phyloP scores from a whole-genome alignment of 2,797 vertebrate species.

The Helarctos malayanus region DNA sequence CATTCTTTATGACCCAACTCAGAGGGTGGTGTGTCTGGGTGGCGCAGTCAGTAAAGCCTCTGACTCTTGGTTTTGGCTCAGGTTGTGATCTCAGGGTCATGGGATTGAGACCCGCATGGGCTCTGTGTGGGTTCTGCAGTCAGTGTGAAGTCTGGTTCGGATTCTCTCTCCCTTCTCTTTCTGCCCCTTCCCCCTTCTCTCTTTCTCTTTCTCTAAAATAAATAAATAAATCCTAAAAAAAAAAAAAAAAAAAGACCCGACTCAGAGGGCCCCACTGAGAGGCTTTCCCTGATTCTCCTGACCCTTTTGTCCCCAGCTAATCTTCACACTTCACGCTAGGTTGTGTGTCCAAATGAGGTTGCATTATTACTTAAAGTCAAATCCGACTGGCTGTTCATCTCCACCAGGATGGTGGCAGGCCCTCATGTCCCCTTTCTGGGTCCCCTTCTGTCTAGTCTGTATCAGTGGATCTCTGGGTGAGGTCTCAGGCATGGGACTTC shows the following conservation, averaged over 20 bases:
- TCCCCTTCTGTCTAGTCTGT: not conserved
- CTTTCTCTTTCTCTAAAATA: too few species aligned
- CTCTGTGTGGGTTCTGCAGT: not conserved
- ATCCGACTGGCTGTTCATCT: not conserved
- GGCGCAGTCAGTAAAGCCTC: not conserved
- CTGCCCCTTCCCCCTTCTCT: not conserved
- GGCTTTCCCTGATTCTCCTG: not conserved
- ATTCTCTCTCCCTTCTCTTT: not conserved
- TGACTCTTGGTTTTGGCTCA: not conserved
- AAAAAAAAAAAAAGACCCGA: not conserved
- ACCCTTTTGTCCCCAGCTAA: not conserved
- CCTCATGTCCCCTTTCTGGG: not conserved
- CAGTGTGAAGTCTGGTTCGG: not conserved
- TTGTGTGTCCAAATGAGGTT: not conserved
- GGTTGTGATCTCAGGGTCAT: not conserved
- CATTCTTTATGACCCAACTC: not conserved
- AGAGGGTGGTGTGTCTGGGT: not conserved
- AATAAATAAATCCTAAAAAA: too few species aligned
- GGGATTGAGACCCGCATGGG: not conserved
- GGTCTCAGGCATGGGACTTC: not conserved
- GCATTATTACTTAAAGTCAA: not conserved
- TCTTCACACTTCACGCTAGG: not conserved
- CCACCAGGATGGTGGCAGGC: not conserved
- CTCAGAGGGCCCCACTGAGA: not conserved
- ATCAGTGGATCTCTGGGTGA: not conserved